Base-by-base conservation (phyloP, 1,140 invertebrate species). In the Nebria ingens region DNA sequence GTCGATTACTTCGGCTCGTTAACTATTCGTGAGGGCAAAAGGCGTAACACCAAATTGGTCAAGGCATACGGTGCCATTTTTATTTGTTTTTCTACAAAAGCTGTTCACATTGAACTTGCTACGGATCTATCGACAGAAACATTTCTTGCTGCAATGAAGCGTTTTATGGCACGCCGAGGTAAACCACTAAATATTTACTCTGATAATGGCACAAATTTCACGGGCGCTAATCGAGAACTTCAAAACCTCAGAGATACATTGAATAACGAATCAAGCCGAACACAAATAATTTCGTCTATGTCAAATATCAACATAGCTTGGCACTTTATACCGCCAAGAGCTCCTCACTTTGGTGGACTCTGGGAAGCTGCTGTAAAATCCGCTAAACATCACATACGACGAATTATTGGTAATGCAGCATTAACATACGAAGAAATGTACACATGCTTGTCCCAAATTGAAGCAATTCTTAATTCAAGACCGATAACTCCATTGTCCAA, bases 301-400 rank as follows among this genome's bases (percentile, higher is more conserved):
- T 6, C 25, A 34, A 34, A 6, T 11, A 3, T 12, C 17, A 45
- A 45, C 40, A 11, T 45, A 45, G 17, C 3, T 45, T 45, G 15
- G 40, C 50, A 65, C 9, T 67, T 66, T 42, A 65, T 51, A n/a
- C 61, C 61, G n/a, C 66, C 66, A 1, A 1, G 20, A 15, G 59
- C 56, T n/a, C 56, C 61, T 9, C 60, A 67, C 45, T 58, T 61
- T 34, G 65, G 65, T 17, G 67, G 65, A 21, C 40, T 60, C 0
- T 70, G 64, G 65, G 65, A 70, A 53, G 42, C 59, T 25, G 40
- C 49, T 0, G 61, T 70, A 4, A 60, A 62, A 49, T 22, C 51
- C 23, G 13, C 57, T 56, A 40, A 64, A 65, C 50, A 22, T 22
- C 50, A 51, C 17, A 11, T 51, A 4, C 3, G 6, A 19, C 3